phyloP scores from a whole-genome alignment of 2,888 invertebrate species.

The Scotopteryx bipunctaria region DNA sequence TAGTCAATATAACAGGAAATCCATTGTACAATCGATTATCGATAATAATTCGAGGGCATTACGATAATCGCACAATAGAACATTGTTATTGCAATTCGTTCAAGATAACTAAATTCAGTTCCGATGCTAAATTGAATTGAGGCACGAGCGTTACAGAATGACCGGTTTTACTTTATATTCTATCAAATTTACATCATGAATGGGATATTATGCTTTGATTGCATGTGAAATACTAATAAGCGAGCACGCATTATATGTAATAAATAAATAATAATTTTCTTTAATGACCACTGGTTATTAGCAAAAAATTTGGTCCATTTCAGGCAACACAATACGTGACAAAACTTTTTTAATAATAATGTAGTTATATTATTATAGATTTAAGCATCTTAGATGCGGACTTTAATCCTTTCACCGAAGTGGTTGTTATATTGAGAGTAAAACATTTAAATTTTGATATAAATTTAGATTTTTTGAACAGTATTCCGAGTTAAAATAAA shows the following conservation, averaged over 20 bases:
- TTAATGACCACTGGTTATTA: too few relatives aligned
- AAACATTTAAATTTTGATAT: too few relatives aligned
- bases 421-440: too few relatives aligned
- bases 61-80: slow-evolving; percentile 31
- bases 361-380: too few relatives aligned
- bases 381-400: too few relatives aligned
- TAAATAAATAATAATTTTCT: too few relatives aligned
- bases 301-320: too few relatives aligned
- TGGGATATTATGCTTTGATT: background rate
- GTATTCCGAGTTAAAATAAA: slow-evolving; percentile 5
- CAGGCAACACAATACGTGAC: too few relatives aligned
- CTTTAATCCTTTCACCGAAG: too few relatives aligned
- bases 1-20: slow-evolving; percentile 25
- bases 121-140: slow-evolving; percentile 17
- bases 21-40: slow-evolving; percentile 23
- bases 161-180: background rate
- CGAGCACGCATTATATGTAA: too few relatives aligned
- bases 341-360: too few relatives aligned
- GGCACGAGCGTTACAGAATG: slow-evolving; percentile 12
- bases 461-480: too few relatives aligned
- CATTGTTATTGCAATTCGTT: slow-evolving; percentile 32
- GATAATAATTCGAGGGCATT: slow-evolving; percentile 31
- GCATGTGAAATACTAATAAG: background rate
- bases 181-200: background rate
- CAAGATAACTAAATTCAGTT: slow-evolving; percentile 20